Conservation (phyloP, 1,140 invertebrate genomes). For the Euura lappo region DNA sequence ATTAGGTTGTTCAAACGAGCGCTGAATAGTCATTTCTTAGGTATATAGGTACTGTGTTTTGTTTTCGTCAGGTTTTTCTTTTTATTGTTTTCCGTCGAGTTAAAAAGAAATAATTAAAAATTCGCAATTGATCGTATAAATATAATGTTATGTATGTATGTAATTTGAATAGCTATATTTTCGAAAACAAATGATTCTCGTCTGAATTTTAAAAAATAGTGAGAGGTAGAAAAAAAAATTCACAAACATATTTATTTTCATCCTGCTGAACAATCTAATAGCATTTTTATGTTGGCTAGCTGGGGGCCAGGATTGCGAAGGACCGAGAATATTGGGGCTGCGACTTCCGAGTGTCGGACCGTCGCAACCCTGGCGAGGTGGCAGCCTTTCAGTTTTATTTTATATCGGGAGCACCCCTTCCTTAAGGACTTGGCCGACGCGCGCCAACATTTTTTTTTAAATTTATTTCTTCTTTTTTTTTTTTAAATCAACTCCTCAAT, state of each 20-base stretch:
- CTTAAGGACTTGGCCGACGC: constrained; percentile 46
- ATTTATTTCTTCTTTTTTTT: constrained; percentile 37
- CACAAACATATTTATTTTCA: neutral
- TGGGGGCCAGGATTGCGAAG: constrained; percentile 17
- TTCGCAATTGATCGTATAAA: neutral
- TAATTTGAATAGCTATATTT: too few species aligned
- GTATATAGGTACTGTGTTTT: neutral
- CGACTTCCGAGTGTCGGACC: constrained; percentile 43
- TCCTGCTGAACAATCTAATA: constrained; percentile 51
- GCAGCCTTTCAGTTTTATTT: constrained; percentile 43
- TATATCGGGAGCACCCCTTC: constrained; percentile 39
- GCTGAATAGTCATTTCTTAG: neutral
- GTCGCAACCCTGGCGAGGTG: constrained; percentile 54
- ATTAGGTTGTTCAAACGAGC: constrained; percentile 48
- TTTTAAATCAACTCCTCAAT: constrained; percentile 55
- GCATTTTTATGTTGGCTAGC: constrained; percentile 58
- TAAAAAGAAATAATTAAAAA: neutral
- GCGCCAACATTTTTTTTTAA: constrained; percentile 41
- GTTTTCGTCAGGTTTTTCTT: neutral
- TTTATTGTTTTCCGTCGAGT: neutral
- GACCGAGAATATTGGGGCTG: constrained; percentile 31
- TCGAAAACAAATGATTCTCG: too few species aligned
- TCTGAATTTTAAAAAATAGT: too few species aligned
- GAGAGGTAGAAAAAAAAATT: too few species aligned
- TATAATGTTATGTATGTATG: neutral